Evolutionary conservation across 1,140 invertebrate genomes (phyloP).

Genomic region (Bombus ignitus): DNA sequence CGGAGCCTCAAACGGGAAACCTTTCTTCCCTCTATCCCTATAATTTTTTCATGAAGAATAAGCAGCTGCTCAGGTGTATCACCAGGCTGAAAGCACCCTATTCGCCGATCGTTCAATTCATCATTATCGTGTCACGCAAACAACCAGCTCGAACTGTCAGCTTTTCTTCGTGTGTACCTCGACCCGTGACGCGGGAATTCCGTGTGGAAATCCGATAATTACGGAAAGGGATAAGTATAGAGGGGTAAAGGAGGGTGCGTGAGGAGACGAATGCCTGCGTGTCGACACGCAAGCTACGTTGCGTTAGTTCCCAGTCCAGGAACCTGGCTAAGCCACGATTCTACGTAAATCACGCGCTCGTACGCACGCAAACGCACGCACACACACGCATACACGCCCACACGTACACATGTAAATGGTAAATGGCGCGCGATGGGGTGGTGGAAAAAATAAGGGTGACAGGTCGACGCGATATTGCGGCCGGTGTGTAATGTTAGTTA

Average conservation of each 20-base stretch:
- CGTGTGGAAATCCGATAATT: constrained; percentile 76
- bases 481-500: constrained; percentile 41
- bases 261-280: constrained; percentile 64
- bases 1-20: not conserved
- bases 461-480: constrained; percentile 36
- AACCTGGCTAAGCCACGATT: constrained; percentile 9
- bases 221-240: constrained; percentile 34
- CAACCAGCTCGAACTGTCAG: constrained; percentile 32
- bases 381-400: too few relatives aligned
- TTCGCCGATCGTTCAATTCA: constrained; percentile 55
- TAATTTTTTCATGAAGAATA: not conserved
- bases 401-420: not conserved
- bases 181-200: constrained; percentile 34
- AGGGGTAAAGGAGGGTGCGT: constrained; percentile 40
- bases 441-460: constrained; percentile 25
- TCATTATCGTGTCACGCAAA: constrained; percentile 68
- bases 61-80: not conserved
- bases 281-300: constrained; percentile 53
- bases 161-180: constrained; percentile 33
- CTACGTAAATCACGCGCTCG: constrained; percentile 58
- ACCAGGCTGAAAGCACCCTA: not conserved
- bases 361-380: not conserved
- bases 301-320: constrained; percentile 36
- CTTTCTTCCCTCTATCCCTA: not conserved
- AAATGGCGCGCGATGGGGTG: not conserved